These are phyloP conservation scores for Mycetomoellerius zeteki DNA, from an alignment of 1,140 invertebrate genomes.

Conservation along the genomic window DNA sequence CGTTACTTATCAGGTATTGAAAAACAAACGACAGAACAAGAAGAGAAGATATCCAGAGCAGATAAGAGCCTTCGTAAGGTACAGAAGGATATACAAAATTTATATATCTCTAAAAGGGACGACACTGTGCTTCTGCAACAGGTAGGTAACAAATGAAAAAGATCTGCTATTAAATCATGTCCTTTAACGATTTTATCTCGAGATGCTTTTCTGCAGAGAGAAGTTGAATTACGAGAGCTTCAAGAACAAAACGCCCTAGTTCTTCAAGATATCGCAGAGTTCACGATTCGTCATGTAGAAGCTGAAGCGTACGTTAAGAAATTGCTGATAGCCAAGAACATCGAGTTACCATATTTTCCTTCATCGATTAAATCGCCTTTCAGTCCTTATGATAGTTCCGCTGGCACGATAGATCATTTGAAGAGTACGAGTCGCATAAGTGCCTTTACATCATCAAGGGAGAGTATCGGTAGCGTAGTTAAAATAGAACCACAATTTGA, in stretches of 20 bases:
- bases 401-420: conserved; percentile 52
- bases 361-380: conserved; percentile 74
- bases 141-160: conserved; percentile 70
- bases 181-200: background rate
- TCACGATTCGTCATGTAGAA: conserved; percentile 84
- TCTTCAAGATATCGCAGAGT: conserved; percentile 83
- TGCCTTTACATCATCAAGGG: conserved; percentile 70
- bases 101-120: conserved; percentile 75
- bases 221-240: conserved; percentile 81
- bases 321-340: conserved; percentile 78
- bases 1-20: conserved; percentile 75
- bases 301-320: conserved; percentile 84
- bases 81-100: conserved; percentile 80
- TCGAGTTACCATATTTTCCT: conserved; percentile 78
- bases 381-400: conserved; percentile 73
- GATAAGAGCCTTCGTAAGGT: conserved; percentile 80
- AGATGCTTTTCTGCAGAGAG: conserved; percentile 77
- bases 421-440: conserved; percentile 69
- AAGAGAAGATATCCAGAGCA: conserved; percentile 80
- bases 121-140: conserved; percentile 80
- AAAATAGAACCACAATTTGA: conserved; percentile 74
- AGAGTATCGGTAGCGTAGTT: conserved; percentile 76
- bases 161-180: conserved; percentile 2
- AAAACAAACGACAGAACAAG: conserved; percentile 81
- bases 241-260: conserved; percentile 81